A percentile compares a stretch with the other conserved stretches of the same genome.
These are phyloP conservation scores for Achroia grisella DNA, from an alignment of 1,140 invertebrate genomes.

Conservation along the genomic window DNA sequence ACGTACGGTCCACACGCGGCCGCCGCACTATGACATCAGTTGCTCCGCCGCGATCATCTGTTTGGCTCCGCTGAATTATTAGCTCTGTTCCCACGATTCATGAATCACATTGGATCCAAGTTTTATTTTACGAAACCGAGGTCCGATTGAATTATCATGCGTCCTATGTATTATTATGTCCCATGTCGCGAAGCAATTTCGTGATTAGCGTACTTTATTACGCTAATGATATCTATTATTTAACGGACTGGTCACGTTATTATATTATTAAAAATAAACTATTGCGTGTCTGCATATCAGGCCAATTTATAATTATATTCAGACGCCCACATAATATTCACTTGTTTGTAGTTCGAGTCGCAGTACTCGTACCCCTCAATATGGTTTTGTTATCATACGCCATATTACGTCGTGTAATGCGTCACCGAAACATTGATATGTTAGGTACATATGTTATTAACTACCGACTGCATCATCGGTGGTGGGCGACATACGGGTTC, in stretches of 20 bases:
- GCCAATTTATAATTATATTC: no score
- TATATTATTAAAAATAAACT: conserved; percentile 1
- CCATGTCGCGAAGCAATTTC: conserved; percentile 6
- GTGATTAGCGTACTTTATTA: conserved; percentile 14
- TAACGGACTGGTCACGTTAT: neutral
- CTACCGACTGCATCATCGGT: no score
- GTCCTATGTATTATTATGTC: neutral
- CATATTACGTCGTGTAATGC: conserved; percentile 28
- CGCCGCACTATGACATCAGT: conserved; percentile 64
- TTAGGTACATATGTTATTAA: no score
- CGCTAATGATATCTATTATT: conserved; percentile 2
- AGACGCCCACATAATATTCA: no score
- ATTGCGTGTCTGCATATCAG: neutral
- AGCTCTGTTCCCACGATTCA: conserved; percentile 25
- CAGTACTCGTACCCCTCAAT: conserved; percentile 17
- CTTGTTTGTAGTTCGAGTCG: neutral
- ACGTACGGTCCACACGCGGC: conserved; percentile 48
- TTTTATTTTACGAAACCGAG: neutral
- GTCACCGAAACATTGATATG: conserved; percentile 14
- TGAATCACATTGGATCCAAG: conserved; percentile 24
- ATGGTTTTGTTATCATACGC: conserved; percentile 22
- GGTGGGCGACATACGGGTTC: no score
- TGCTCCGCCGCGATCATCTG: conserved; percentile 32
- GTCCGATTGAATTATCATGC: neutral
- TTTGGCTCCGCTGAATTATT: conserved; percentile 44